phyloP scores from a whole-genome alignment of 2,888 invertebrate genomes.

The Coleophora flavipennella region DNA sequence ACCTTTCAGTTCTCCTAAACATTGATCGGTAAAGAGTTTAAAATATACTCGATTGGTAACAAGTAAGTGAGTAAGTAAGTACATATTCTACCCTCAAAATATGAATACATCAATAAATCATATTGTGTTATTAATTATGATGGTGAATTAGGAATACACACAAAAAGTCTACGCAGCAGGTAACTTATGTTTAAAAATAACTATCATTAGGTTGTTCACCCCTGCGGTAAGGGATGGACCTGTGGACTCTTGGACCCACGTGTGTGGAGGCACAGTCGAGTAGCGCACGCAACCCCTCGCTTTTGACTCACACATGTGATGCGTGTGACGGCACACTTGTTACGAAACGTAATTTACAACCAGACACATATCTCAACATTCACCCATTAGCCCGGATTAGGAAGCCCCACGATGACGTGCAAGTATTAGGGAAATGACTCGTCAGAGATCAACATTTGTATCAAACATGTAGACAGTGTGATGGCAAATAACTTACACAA shows the following conservation, averaged over 20 bases:
- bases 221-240: slow-evolving; percentile 30
- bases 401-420: slow-evolving; percentile 48
- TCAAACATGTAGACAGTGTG: too few relatives aligned
- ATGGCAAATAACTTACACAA: too few relatives aligned
- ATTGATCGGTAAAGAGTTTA: too few relatives aligned
- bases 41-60: not conserved
- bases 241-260: slow-evolving; percentile 31
- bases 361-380: slow-evolving; percentile 43
- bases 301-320: slow-evolving; percentile 21
- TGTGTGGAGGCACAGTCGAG: slow-evolving; percentile 9
- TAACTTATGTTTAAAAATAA: slow-evolving; percentile 14
- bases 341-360: slow-evolving; percentile 44
- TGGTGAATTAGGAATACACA: too few relatives aligned
- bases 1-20: too few relatives aligned
- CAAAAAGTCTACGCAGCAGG: slow-evolving; percentile 17
- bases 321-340: slow-evolving; percentile 38
- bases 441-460: slow-evolving; percentile 23
- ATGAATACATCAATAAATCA: slow-evolving; percentile 12
- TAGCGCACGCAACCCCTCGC: not conserved
- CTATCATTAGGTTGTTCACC: slow-evolving; percentile 22
- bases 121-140: not conserved
- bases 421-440: slow-evolving; percentile 49
- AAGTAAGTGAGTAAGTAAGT: not conserved
- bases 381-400: slow-evolving; percentile 59
- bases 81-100: slow-evolving; percentile 7